Percentiles rank a stretch among this genome's conserved stretches.
Conservation (phyloP, 2,888 invertebrate species). For the Diarsia rubi region DNA sequence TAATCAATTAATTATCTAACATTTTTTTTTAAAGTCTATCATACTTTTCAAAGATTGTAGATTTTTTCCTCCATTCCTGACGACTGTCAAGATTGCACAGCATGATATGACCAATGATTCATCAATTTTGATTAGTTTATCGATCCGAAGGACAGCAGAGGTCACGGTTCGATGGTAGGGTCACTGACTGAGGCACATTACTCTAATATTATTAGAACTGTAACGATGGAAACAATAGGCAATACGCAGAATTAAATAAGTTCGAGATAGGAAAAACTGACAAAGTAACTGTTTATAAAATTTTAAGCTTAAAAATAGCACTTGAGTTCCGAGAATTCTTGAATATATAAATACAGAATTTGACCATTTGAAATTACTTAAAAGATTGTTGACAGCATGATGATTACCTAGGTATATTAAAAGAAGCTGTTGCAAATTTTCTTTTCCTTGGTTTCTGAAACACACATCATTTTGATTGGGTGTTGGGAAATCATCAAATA, state of each 20-base stretch:
- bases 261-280: constrained; percentile 18
- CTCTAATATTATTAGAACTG: constrained; percentile 61
- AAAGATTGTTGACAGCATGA: background rate
- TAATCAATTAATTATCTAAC: background rate
- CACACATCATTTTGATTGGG: background rate
- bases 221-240: constrained; percentile 59
- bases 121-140: constrained; percentile 59
- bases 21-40: constrained; percentile 8
- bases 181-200: constrained; percentile 74
- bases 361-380: background rate
- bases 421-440: too few relatives aligned
- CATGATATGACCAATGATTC: constrained; percentile 53
- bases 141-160: constrained; percentile 70
- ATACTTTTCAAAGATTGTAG: constrained; percentile 16
- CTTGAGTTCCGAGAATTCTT: constrained; percentile 2
- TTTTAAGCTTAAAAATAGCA: background rate
- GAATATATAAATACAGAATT: background rate
- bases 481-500: too few relatives aligned
- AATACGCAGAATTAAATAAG: constrained; percentile 45
- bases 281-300: constrained; percentile 33
- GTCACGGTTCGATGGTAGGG: constrained; percentile 72
- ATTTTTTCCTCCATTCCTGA: constrained; percentile 29
- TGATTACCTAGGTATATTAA: background rate
- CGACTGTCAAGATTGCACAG: constrained; percentile 20
- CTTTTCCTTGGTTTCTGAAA: background rate